Conservation (phyloP, 2,797 vertebrate genomes). For the Parotocinclus haroldoi region DNA sequence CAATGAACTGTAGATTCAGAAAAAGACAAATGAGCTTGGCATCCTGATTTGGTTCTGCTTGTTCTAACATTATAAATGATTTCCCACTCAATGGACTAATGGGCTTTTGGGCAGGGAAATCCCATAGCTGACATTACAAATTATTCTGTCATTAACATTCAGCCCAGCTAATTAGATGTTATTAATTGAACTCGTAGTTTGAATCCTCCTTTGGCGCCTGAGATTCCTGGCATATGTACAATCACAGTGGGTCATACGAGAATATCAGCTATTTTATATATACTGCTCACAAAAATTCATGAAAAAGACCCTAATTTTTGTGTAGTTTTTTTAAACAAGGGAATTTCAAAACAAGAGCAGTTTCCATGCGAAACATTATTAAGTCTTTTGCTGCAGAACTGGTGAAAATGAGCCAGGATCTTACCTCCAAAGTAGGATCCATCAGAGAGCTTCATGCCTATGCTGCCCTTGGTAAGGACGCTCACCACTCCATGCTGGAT, state of each 20-base stretch:
- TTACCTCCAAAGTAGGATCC: conserved; percentile 92
- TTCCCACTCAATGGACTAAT: conserved; percentile 16
- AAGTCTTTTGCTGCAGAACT: too few relatives aligned
- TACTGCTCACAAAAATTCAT: too few relatives aligned
- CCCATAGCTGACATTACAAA: conserved; percentile 50
- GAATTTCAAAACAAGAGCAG: too few relatives aligned
- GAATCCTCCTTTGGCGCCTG: conserved; percentile 14
- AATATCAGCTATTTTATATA: too few relatives aligned
- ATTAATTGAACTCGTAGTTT: conserved; percentile 54
- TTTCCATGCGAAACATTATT: too few relatives aligned
- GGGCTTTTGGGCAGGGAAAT: conserved; percentile 32
- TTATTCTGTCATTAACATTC: conserved; percentile 35
- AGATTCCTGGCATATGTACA: conserved; percentile 11
- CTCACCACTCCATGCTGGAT: conserved; percentile 90
- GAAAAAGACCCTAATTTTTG: too few relatives aligned
- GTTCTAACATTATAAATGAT: conserved; percentile 13
- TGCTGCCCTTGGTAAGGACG: conserved; percentile 86
- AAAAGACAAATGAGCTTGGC: conserved; percentile 9
- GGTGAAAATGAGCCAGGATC: background rate
- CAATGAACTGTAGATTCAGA: background rate
- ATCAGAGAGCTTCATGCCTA: conserved; percentile 87
- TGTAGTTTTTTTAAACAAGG: too few relatives aligned
- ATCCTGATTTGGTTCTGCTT: background rate
- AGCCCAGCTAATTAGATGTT: conserved; percentile 56
- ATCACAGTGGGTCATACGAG: background rate